Base-by-base conservation (phyloP, 1,140 invertebrate species). In the Eupristina koningsbergeri region DNA sequence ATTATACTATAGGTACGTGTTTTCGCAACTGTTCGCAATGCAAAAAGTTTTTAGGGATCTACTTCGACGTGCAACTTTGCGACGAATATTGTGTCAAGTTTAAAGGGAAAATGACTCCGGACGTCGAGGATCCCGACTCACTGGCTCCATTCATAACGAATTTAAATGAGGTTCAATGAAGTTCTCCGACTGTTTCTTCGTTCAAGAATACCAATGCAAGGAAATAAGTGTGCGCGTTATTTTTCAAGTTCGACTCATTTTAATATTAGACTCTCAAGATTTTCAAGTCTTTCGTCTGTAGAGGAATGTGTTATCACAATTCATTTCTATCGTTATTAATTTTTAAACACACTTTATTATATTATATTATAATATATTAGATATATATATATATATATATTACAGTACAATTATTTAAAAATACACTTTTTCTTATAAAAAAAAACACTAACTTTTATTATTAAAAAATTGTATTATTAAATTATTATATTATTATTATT, bases 21-120 rank as follows among this genome's bases (percentile, higher is more conserved):
- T 95, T 97, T 63, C 94, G 96, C 86, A 98, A 97, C 91, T 98
- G 97, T 88, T 96, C 96, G 0, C 96, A 97, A 88, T 97, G 96
- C 91, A 96, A 96, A 89, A 96, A 96, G 89, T 97, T 97, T 94
- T 95, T 96, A 85, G 96, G 96, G 0, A 94, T 94, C 0, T 97
- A 96, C 92, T 98, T 98, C 89, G 95, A 97, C 86, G 96, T 96
- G 0, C 94, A 96, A 75, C 93, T 95, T 0, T 98, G 97, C 88
- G 96, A 96, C 0, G 95, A 97, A 86, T 94, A 95, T 81, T 97
- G 97, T 88, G 93, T 97, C 64, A 95, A 96, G 88, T 96, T 95
- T 89, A 96, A 96, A 88, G 96, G 96, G 78, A 96, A 96, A 90
- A 93, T 96, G 63, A 96, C 97, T 69, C 96, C 96, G 0, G 97